A percentile compares a stretch with the other conserved stretches of the same genome.
These are phyloP conservation scores for Dasyprocta punctata DNA, from an alignment of 2,113 vertebrate genomes.

Conservation along the genomic window DNA sequence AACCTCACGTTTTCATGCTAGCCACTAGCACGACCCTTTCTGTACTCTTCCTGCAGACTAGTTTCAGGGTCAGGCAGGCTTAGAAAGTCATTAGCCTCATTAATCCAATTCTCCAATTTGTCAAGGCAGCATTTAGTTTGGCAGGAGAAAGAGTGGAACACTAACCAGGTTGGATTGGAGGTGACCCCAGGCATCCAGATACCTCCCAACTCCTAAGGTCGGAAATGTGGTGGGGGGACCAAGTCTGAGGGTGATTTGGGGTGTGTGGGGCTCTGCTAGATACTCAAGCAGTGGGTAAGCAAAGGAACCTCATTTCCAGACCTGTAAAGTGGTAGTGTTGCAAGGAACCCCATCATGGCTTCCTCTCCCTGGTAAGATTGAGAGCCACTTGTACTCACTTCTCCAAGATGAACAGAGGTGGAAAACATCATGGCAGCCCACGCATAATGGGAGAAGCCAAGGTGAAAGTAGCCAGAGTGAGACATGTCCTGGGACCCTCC, in stretches of 20 bases:
- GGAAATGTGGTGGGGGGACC: neutral
- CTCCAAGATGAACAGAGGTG: neutral
- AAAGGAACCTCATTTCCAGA: too few species aligned
- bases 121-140: neutral
- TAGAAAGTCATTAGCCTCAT: neutral
- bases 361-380: neutral
- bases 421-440: neutral
- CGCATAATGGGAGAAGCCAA: neutral
- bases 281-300: neutral
- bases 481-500: neutral
- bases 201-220: neutral
- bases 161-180: neutral
- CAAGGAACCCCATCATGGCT: too few species aligned
- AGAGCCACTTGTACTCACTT: neutral
- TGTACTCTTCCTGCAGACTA: neutral
- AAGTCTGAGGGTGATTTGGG: neutral
- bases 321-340: neutral
- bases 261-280: neutral
- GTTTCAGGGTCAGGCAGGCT: neutral
- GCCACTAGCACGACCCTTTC: fast-evolving
- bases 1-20: fast-evolving
- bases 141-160: neutral
- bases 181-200: neutral
- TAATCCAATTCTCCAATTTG: neutral
- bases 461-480: neutral